A percentile compares a stretch with the other conserved stretches of the same genome.
phyloP scores from a whole-genome alignment of 2,113 vertebrate species.

The Paradisaea rubra region DNA sequence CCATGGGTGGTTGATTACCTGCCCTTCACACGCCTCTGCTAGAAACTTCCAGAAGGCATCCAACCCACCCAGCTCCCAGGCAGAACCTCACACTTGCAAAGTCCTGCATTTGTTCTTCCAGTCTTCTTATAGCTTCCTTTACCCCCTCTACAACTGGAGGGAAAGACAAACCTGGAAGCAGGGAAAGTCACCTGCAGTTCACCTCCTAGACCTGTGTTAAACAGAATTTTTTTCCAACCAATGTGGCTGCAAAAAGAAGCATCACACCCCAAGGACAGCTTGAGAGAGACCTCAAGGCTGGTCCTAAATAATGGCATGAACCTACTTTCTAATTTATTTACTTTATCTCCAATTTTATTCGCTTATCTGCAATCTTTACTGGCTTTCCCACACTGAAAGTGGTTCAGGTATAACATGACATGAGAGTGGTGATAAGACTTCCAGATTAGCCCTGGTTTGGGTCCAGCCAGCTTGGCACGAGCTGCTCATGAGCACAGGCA shows the following conservation, averaged over 20 bases:
- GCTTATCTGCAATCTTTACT: not conserved
- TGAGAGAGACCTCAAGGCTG: not conserved
- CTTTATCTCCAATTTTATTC: not conserved
- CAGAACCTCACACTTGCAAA: not conserved
- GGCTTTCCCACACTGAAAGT: not conserved
- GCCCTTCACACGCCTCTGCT: not conserved
- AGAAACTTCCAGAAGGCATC: fast-evolving
- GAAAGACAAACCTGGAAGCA: not conserved
- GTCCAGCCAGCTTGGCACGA: not conserved
- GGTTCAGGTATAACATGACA: not conserved
- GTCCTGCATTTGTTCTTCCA: not conserved
- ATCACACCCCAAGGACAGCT: not conserved
- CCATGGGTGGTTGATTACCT: not conserved
- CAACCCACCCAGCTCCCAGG: not conserved
- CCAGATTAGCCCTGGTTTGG: not conserved
- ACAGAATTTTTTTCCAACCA: not conserved
- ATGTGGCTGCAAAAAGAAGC: not conserved
- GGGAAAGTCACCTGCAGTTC: not conserved
- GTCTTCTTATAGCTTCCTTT: not conserved
- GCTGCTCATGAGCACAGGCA: not conserved
- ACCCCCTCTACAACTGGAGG: not conserved
- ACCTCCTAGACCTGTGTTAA: not conserved
- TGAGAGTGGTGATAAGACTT: not conserved
- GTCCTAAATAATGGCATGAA: not conserved
- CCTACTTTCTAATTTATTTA: not conserved